Base-by-base conservation (phyloP, 2,888 invertebrate species). In the Trilocha varians region DNA sequence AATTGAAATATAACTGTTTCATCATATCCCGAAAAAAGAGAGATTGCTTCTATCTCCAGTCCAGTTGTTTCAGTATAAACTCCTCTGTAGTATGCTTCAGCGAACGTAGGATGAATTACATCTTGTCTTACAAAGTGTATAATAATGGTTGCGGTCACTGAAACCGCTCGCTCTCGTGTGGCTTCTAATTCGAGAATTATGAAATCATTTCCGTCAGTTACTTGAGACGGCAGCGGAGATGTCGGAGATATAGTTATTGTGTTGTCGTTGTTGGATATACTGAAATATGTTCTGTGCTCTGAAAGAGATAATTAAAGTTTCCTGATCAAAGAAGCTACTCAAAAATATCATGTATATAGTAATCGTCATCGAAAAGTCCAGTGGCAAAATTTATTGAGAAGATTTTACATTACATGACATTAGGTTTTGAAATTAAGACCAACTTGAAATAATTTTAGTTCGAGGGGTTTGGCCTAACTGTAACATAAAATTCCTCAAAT, bases 131-230 rank as follows among this genome's bases (percentile, higher is more conserved):
- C 43, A 34, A 76, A 45, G 36, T 67, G 60, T 32, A 78, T 56
- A 17, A 78, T 45, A 16, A 76, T 41, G 32, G 56, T 63, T 2
- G 73, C 50, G 39, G 55, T 53, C 16, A 48, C 65, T 11, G 75
- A 44, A n/a, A 72, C 53, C 1, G 77, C 73, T 45, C 65, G 57
- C 32, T 59, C 55, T 48, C 70, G 62, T 13, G 49, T 53, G 32
- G 78, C 80, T 55, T 67, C 61, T 13, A 82, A 43, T 46, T 74
- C 66, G 16, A 82, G 49, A n/a, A 70, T 47, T 48, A 82, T 55
- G 44, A 70, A 69, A 32, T 57, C 52, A 15, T 59, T 53, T 34
- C 52, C 49, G 39, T 55, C 47, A 16, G 63, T 36, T 8, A 64
- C 46, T 41, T 67, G 65, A 6, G 40, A 33, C 6, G 66, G 59